phyloP scores from a whole-genome alignment of 2,888 invertebrate genomes.

The Colostygia pectinataria region DNA sequence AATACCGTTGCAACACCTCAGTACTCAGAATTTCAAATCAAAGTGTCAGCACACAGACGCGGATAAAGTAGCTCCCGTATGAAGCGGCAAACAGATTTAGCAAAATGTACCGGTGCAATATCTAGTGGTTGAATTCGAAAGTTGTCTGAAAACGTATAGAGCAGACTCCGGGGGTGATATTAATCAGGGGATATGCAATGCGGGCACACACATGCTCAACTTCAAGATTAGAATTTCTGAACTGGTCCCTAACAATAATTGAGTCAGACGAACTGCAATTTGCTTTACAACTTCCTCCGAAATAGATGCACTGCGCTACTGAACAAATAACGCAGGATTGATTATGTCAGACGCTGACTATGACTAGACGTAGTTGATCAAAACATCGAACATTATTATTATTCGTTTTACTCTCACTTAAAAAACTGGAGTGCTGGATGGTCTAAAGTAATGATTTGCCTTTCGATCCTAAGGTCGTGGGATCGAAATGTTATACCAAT shows the following conservation, averaged over 20 bases:
- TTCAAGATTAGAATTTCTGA: slow-evolving; percentile 69
- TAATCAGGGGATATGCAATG: slow-evolving; percentile 74
- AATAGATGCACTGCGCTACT: slow-evolving; percentile 25
- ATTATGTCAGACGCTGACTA: slow-evolving; percentile 6
- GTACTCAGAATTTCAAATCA: slow-evolving; percentile 27
- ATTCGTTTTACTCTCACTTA: too few species aligned
- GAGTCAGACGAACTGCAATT: slow-evolving; percentile 61
- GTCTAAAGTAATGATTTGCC: too few species aligned
- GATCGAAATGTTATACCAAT: too few species aligned
- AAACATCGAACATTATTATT: too few species aligned
- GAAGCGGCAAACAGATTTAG: slow-evolving; percentile 24
- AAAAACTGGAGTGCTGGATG: too few species aligned
- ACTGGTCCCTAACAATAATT: slow-evolving; percentile 65
- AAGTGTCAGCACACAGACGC: slow-evolving; percentile 23
- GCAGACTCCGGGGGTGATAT: slow-evolving; percentile 56
- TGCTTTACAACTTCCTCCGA: slow-evolving; percentile 38
- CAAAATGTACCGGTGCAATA: slow-evolving; percentile 32
- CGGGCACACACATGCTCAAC: slow-evolving; percentile 62
- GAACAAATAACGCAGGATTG: slow-evolving; percentile 20
- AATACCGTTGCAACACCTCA: slow-evolving; percentile 26
- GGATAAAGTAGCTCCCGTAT: slow-evolving; percentile 21
- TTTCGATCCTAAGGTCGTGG: too few species aligned
- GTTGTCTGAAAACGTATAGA: slow-evolving; percentile 62
- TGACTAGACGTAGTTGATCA: not conserved
- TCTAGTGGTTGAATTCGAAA: slow-evolving; percentile 52